Conservation (phyloP, 2,888 invertebrate genomes). For the Aphodius granarius region DNA sequence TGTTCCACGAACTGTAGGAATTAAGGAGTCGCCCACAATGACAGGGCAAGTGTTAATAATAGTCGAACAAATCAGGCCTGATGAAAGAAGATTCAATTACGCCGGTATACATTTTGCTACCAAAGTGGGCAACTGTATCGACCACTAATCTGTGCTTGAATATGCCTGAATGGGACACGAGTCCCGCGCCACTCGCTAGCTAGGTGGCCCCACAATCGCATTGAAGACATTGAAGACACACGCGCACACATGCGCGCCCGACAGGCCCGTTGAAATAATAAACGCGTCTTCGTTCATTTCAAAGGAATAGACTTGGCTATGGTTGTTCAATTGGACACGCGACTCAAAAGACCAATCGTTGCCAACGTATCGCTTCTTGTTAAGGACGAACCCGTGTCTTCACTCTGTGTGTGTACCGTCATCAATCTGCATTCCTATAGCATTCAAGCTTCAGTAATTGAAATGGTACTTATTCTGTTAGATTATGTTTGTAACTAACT, state of each 20-base stretch:
- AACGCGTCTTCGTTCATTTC: constrained; percentile 26
- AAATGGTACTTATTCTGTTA: constrained; percentile 21
- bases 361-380: constrained; percentile 29
- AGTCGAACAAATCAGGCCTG: constrained; percentile 14
- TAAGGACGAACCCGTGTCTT: constrained; percentile 9
- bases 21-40: constrained; percentile 20
- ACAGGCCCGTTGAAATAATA: constrained; percentile 12
- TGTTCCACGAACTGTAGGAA: constrained; percentile 26
- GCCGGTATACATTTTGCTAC: constrained; percentile 16
- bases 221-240: constrained; percentile 8
- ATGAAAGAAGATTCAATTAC: constrained; percentile 23
- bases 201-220: constrained; percentile 25
- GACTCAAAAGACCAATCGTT: constrained; percentile 32
- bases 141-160: constrained; percentile 17
- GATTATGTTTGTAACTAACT: not conserved
- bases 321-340: constrained; percentile 43
- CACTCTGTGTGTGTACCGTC: constrained; percentile 9
- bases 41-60: constrained; percentile 21
- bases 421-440: constrained; percentile 25
- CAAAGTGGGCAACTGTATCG: constrained; percentile 16
- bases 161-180: constrained; percentile 19
- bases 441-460: constrained; percentile 26
- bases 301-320: constrained; percentile 34
- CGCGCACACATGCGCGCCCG: not conserved
- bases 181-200: constrained; percentile 9